These are phyloP conservation scores for Pipa parva DNA, from an alignment of 2,113 vertebrate species.

Conservation along the genomic window DNA sequence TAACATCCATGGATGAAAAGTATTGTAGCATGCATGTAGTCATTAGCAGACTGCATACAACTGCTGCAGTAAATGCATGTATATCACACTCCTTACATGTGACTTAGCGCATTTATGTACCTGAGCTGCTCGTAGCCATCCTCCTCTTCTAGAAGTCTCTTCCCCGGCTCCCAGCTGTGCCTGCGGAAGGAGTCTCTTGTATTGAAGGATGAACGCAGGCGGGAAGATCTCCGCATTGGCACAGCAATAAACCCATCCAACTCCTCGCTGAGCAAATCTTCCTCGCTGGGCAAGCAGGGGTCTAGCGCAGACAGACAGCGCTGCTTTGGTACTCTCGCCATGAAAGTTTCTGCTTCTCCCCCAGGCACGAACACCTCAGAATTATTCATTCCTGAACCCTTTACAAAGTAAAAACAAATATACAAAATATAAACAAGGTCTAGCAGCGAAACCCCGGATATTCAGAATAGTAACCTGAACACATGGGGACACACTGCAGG, in stretches of 20 bases:
- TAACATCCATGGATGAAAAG: too few species aligned
- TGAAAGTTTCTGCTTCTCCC: slow-evolving; percentile 23
- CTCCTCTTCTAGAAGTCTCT: slow-evolving; percentile 45
- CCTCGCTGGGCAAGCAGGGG: neutral
- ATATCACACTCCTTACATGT: too few species aligned
- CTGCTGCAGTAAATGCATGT: too few species aligned
- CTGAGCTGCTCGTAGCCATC: slow-evolving; percentile 47
- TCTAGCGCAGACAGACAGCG: slow-evolving; percentile 45
- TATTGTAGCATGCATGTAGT: too few species aligned
- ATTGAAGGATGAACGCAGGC: slow-evolving; percentile 34
- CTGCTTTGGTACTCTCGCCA: neutral
- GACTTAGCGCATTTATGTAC: slow-evolving; percentile 9
- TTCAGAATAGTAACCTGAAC: neutral
- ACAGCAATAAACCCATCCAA: slow-evolving; percentile 1
- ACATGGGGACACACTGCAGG: neutral
- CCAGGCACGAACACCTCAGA: slow-evolving; percentile 17
- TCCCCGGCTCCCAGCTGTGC: slow-evolving; percentile 75
- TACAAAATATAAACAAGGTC: too few species aligned
- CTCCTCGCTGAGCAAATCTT: slow-evolving; percentile 30
- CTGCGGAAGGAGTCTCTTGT: slow-evolving; percentile 61
- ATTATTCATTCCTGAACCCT: slow-evolving; percentile 12
- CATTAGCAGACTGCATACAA: too few species aligned
- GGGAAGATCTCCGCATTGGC: slow-evolving; percentile 30
- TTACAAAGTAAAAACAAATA: slow-evolving; percentile 40
- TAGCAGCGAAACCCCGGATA: neutral